These are phyloP conservation scores for Diabrotica virgifera DNA, from an alignment of 1,140 invertebrate species.

Conservation along the genomic window DNA sequence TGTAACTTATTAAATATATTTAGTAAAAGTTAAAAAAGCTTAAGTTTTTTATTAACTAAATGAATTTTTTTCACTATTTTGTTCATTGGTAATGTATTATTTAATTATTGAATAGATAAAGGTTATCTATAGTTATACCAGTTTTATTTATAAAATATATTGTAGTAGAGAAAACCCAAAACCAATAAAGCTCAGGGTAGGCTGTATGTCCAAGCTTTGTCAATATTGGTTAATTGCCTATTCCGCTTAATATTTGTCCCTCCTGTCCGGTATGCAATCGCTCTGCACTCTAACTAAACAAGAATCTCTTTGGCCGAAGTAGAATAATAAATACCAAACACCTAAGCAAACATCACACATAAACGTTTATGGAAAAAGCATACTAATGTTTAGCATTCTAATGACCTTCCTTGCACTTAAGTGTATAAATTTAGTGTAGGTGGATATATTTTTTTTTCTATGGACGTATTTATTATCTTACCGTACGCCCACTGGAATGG, in stretches of 20 bases:
- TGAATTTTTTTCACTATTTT: too few relatives aligned
- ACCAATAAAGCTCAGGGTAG: too few relatives aligned
- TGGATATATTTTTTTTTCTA: slow-evolving; percentile 7
- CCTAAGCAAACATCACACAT: slow-evolving; percentile 21
- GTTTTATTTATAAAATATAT: too few relatives aligned
- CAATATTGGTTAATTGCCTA: neutral
- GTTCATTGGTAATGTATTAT: too few relatives aligned
- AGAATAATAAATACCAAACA: slow-evolving; percentile 19
- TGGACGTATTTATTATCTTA: neutral
- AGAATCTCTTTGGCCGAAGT: slow-evolving; percentile 9
- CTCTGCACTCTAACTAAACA: slow-evolving; percentile 12
- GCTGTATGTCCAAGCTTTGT: neutral
- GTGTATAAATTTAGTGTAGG: slow-evolving; percentile 16
- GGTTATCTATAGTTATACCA: too few relatives aligned
- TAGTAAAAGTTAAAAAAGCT: too few relatives aligned
- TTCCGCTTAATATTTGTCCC: slow-evolving; percentile 11
- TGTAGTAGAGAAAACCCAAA: too few relatives aligned
- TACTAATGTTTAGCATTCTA: slow-evolving; percentile 19
- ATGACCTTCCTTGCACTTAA: slow-evolving; percentile 9
- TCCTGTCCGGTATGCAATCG: neutral
- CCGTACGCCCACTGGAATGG: neutral
- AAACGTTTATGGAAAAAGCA: slow-evolving; percentile 20
- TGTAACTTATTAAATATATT: too few relatives aligned
- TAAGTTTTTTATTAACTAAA: too few relatives aligned
- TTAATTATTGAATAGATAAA: too few relatives aligned